Base-by-base conservation (phyloP, 1,140 invertebrate genomes). In the Gonatopus flavifemur region DNA sequence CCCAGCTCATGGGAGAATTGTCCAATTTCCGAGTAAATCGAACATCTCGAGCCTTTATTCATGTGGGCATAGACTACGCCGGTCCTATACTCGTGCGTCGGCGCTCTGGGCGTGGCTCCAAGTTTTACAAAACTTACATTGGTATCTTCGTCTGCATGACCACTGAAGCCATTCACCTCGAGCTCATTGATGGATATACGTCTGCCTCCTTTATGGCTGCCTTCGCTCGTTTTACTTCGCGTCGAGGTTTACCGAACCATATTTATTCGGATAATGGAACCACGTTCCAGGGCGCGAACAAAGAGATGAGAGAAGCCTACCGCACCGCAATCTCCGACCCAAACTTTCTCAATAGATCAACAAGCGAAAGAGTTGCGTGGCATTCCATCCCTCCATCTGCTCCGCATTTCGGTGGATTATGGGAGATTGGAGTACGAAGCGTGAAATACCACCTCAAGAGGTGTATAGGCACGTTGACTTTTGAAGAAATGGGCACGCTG, bases 81-180 rank as follows among this genome's bases (percentile, higher is more conserved):
- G 63, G 63, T 7, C 62, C 64, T 12, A 19, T 64, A 33, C 28
- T 35, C 0, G 13, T 65, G 16, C n/a, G n/a, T n/a, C n/a, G n/a
- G n/a, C n/a, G n/a, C n/a, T n/a, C n/a, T n/a, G n/a, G n/a, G n/a
- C n/a, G 44, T 35, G 31, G 30, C 9, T 12, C 31, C 1, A 28
- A 30, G 13, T 9, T 5, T 1, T 24, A 24, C 10, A 71, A 73
- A 39, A 15, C 42, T 2, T 69, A 64, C 25, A 52, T 66, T 8
- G 35, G 24, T 20, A 5, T 74, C 3, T 70, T 70, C 31, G 52
- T n/a, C n/a, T n/a, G n/a, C n/a, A n/a, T n/a, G n/a, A n/a, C n/a
- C n/a, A n/a, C n/a, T n/a, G n/a, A n/a, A 21, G 66, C 69, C 0
- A 43, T 68, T 1, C 63, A 69, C 44, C 37, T 67, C 10, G 68